Conservation (phyloP, 37 sponge, comb jelly and placozoan species). For the Spongilla lacustris region DNA sequence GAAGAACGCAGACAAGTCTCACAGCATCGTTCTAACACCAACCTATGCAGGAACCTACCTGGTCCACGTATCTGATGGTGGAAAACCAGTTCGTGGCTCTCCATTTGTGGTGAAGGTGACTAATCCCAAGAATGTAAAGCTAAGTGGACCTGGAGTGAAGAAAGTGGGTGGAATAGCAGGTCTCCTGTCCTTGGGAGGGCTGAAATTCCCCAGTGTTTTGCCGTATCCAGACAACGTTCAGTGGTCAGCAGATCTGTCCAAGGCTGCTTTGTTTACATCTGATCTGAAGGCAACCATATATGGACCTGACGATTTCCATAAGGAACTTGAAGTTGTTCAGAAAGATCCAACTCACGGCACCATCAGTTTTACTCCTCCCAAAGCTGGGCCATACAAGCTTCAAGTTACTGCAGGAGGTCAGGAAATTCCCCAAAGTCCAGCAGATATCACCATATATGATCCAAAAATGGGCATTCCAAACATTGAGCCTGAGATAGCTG, state of each 20-base stretch:
- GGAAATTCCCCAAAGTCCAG: background rate
- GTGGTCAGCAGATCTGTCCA: background rate
- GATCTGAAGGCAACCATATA: background rate
- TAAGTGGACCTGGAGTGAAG: background rate
- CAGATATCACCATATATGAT: conserved; percentile 10
- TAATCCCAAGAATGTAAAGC: background rate
- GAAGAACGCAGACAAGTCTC: background rate
- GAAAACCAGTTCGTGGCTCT: conserved; percentile 25
- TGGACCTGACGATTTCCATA: background rate
- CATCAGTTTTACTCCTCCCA: background rate
- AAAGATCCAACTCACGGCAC: background rate
- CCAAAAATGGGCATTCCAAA: conserved; percentile 14
- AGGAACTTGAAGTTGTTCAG: background rate
- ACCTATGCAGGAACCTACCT: conserved; percentile 6
- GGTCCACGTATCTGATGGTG: conserved; percentile 6
- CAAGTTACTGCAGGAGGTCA: background rate
- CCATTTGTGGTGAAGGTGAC: conserved; percentile 30
- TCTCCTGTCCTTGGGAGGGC: background rate
- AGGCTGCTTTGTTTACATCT: background rate
- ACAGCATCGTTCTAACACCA: background rate
- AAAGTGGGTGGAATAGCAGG: background rate
- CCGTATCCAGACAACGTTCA: background rate
- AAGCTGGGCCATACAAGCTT: background rate
- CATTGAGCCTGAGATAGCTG: conserved; percentile 26
- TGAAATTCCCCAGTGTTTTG: background rate